Base-by-base conservation (phyloP, 1,140 invertebrate species). In the Hycleus cichorii region DNA sequence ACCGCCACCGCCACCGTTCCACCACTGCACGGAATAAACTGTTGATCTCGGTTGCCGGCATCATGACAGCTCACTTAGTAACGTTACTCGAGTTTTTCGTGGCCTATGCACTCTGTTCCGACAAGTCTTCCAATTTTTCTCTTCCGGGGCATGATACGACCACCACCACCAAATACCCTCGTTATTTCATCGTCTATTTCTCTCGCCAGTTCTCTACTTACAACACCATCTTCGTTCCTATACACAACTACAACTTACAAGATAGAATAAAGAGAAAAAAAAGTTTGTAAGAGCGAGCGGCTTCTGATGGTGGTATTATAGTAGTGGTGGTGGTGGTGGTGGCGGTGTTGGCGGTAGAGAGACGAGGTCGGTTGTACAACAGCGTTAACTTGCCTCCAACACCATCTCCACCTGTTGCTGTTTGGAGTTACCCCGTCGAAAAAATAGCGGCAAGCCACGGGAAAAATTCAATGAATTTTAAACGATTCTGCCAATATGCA, bases 51-150 rank as follows among this genome's bases (percentile, higher is more conserved):
- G 18, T 42, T 11, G 12, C 49, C 47, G 55, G 47, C 55, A 60
- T 63, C 64, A 62, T 65, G 64, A 65, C 64, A 63, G 64, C 64
- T 65, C 64, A 65, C 64, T 64, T 61, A 66, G 61, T 64, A 66
- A 64, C 64, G 60, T 60, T 55, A 60, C 57, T 58, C 59, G 59
- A 55, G 57, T 64, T 66, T 64, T 64, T 64, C 60, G 57, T 64
- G 60, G 64, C 64, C 62, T 64, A 62, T 62, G 64, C 62, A 62
- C 64, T 64, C 64, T 59, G 58, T 66, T 64, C 60, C 62, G 59
- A 61, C 62, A 60, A 64, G 62, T 66, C 61, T 60, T 66, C 62
- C 64, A 66, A 66, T 66, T 66, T 66, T 66, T 66, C 64, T 66
- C 60, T 55, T 55, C 63, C 50, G 32, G 32, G 32, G 60, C 39